A percentile compares a stretch with the other conserved stretches of the same genome.
Conservation (phyloP, 2,113 vertebrate genomes). For the Vombatus ursinus region DNA sequence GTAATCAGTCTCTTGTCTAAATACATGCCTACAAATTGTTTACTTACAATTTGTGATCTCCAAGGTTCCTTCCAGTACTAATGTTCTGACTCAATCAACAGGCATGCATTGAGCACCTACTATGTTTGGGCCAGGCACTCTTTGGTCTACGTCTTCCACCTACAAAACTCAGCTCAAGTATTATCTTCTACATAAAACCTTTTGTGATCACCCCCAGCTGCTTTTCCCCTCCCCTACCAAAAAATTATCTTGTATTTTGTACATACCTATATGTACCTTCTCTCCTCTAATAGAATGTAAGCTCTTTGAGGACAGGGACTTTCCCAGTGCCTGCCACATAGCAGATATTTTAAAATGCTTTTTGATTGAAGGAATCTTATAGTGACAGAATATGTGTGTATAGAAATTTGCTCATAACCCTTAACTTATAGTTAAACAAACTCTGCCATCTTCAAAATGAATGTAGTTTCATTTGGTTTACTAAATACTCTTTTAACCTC, state of each 20-base stretch:
- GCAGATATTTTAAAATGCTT: neutral
- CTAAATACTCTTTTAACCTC: neutral
- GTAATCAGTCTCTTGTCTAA: neutral
- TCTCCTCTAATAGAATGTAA: neutral
- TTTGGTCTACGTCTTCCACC: neutral
- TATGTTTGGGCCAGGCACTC: neutral
- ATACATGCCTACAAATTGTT: neutral
- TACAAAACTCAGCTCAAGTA: neutral
- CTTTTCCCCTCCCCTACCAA: neutral
- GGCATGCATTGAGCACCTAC: neutral
- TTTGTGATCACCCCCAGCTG: neutral
- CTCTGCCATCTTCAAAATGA: neutral
- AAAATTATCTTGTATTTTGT: neutral
- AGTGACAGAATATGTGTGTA: neutral
- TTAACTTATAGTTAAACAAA: neutral
- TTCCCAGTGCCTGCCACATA: neutral
- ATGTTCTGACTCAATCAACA: neutral
- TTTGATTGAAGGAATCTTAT: neutral
- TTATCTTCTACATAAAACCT: no score
- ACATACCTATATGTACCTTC: neutral
- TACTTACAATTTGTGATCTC: neutral
- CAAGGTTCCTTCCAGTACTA: neutral
- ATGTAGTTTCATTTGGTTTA: neutral
- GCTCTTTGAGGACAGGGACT: neutral
- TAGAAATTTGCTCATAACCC: neutral